Base-by-base conservation (phyloP, 2,888 invertebrate genomes). In the Leptodirus hochenwartii region DNA sequence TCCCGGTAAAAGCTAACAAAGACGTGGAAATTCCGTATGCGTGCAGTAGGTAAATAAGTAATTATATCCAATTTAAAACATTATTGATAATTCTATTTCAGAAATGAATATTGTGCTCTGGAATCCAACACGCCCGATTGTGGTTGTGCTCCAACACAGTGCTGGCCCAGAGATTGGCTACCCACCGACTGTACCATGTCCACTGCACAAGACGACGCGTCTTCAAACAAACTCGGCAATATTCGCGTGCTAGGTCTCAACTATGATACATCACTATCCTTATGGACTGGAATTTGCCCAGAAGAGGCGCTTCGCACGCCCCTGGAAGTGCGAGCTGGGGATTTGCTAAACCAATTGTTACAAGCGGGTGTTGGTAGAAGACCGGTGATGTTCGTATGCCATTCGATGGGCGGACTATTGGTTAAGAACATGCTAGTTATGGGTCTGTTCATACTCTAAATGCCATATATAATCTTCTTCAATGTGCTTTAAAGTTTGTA, bases 91-190 rank as follows among this genome's bases (percentile, higher is more conserved):
- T n/a, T 20, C 20, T 6, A 8, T 20, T 20, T 6, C 20, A 20
- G 20, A 20, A 20, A 20, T 8, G 20, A 20, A 8, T 8, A 20
- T 20, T 8, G n/a, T 20, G n/a, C 8, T 20, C 20, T 20, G 20
- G 8, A n/a, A n/a, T 20, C n/a, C 6, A 20, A 20, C 20, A 20
- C 20, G 20, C 6, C n/a, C 6, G 10, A 36, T 16, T 6, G 4
- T 5, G 9, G 10, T 24, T 24, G 6, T n/a, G n/a, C n/a, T n/a
- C n/a, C 38, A 38, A 81, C 85, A 2, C 68, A 69, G 36, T 91
- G 90, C 52, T 93, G 91, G 91, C 91, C 91, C 2, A 78, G 78
- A 61, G 91, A 93, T 47, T 95, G 93, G 93, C 56, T 95, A 34
- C 71, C 88, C 1, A 59, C 66, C 43, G 88, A 91, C 51, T 69